Base-by-base conservation (phyloP, 2,113 vertebrate genomes). In the Austrofundulus limnaeus region DNA sequence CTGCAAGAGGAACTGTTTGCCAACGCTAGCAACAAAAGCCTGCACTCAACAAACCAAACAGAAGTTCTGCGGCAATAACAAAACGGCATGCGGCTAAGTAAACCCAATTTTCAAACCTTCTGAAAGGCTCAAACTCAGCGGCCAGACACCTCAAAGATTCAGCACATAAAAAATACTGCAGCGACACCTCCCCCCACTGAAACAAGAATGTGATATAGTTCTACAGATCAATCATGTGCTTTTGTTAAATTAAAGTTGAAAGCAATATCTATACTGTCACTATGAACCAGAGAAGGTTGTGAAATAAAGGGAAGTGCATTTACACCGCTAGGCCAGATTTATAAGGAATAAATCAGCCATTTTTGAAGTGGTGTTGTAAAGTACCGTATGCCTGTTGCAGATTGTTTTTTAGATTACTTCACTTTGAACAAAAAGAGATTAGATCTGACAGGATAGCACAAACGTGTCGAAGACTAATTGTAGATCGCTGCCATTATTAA, bases 121-220 rank as follows among this genome's bases (percentile, higher is more conserved):
- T 14, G 16, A 64, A 56, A 54, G 58, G 61, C 64, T 41, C 37
- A 56, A 52, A 31, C 43, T 23, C 70, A 69, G 68, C 70, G 68
- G 75, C 48, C 15, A 25, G 31, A 54, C 50, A 61, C 76, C 75
- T 83, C 59, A 82, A 81, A 84, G 72, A 53, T 14, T 8, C 28
- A 16, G 24, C 75, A 70, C 82, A 23, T 38, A 21, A 34, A 72
- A 85, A 82, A 46, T 64, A 62, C 71, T 34, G 43, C 38, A 51
- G 61, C 59, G 43, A 74, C 80, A 25, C 3, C 7, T 34, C 4
- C 9, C 2, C n/a, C 7, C 5, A 13, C 31, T 51, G 15, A 24
- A 48, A 23, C 5, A 13, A 48, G 23, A 21, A 19, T 2, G 19
- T 21, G 63, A 13, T 61, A 31, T 45, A 42, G 24, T 45, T 58